phyloP scores from a whole-genome alignment of 2,113 vertebrate genomes.

The Acanthochromis polyacanthus region DNA sequence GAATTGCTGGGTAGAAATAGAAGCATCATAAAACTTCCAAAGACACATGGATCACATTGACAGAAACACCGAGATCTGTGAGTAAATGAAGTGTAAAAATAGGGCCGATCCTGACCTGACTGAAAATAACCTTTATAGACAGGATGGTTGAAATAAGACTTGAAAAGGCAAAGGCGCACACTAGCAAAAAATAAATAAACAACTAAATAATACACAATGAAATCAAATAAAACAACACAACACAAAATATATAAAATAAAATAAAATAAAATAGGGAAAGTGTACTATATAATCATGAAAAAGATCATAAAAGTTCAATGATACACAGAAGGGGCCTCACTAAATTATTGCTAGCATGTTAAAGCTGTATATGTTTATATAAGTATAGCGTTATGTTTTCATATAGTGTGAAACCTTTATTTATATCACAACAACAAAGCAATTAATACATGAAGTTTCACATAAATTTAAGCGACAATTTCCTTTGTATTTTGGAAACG shows the following conservation, averaged over 20 bases:
- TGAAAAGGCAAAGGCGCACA: no score
- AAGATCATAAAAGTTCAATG: no score
- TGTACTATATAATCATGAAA: no score
- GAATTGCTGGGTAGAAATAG: constrained; percentile 91
- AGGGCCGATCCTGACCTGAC: not conserved
- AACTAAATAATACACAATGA: no score
- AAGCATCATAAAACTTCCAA: constrained; percentile 60
- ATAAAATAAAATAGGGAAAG: not conserved
- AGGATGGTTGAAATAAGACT: not conserved
- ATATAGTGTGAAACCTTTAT: no score
- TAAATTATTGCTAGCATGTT: not conserved
- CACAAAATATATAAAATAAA: no score
- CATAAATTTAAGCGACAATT: not conserved
- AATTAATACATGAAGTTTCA: not conserved
- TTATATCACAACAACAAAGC: not conserved
- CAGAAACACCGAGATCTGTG: constrained; percentile 49
- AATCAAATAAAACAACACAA: no score
- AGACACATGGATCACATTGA: constrained; percentile 38
- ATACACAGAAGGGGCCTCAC: not conserved
- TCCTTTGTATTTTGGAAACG: no score
- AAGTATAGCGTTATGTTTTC: no score
- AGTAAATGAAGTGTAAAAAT: constrained; percentile 26
- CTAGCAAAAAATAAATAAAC: no score
- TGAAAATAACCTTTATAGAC: not conserved
- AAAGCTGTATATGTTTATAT: not conserved